Percentiles rank a stretch among this genome's conserved stretches.
Evolutionary conservation across 2,113 vertebrate genomes (phyloP).

Genomic region (Isichthys henryi): DNA sequence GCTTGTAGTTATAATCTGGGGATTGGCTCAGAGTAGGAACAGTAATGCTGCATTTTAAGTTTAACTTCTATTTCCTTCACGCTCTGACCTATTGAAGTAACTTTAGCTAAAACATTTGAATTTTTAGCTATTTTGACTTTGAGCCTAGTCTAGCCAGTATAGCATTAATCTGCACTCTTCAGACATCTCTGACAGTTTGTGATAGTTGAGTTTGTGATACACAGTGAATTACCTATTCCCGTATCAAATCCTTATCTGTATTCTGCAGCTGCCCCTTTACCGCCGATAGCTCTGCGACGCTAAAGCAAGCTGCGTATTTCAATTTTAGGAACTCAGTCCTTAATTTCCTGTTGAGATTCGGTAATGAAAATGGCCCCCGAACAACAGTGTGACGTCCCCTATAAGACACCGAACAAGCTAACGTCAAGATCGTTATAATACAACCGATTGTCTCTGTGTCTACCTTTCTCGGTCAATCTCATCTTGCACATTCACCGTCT

Average conservation of each 20-base stretch:
- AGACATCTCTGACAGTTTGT: background rate
- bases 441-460: slow-evolving; percentile 13
- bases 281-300: background rate
- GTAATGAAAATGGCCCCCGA: background rate
- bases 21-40: background rate
- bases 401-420: background rate
- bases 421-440: background rate
- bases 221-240: background rate
- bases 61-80: background rate
- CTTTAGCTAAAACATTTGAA: background rate
- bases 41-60: background rate
- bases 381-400: background rate
- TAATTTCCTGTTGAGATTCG: background rate
- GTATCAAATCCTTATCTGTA: background rate
- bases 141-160: background rate
- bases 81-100: background rate
- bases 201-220: background rate
- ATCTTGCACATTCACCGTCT: slow-evolving; percentile 35
- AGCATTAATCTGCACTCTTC: background rate
- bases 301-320: background rate
- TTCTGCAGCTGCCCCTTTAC: background rate
- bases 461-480: slow-evolving; percentile 34
- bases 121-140: background rate
- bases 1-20: background rate
- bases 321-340: background rate